These are phyloP conservation scores for Cecropterus lyciades DNA, from an alignment of 1,140 invertebrate genomes.

Conservation along the genomic window DNA sequence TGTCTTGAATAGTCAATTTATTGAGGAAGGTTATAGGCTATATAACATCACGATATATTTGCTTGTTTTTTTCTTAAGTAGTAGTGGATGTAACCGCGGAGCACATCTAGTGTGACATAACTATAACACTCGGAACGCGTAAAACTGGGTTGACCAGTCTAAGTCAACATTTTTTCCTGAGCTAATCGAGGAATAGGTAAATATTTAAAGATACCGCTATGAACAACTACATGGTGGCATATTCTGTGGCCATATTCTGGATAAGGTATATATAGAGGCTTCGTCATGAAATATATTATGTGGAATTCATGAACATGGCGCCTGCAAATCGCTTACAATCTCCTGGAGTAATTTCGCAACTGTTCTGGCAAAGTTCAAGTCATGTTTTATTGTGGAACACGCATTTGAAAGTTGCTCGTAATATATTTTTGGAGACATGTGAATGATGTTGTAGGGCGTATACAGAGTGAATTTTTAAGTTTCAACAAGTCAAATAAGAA, in stretches of 20 bases:
- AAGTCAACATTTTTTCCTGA: too few relatives aligned
- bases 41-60: too few relatives aligned
- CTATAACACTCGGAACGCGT: too few relatives aligned
- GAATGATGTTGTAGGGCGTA: background rate
- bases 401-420: slow-evolving; percentile 9
- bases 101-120: too few relatives aligned
- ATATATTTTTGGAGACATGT: slow-evolving; percentile 13
- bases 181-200: background rate
- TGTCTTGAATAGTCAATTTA: too few relatives aligned
- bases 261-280: slow-evolving; percentile 25
- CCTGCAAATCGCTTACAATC: slow-evolving; percentile 35
- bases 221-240: background rate
- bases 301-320: slow-evolving; percentile 29
- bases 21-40: too few relatives aligned
- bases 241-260: slow-evolving; percentile 6
- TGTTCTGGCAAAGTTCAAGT: slow-evolving; percentile 26
- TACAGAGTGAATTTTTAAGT: too few relatives aligned
- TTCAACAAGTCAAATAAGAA: too few relatives aligned
- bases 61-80: too few relatives aligned
- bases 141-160: too few relatives aligned
- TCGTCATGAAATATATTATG: slow-evolving; percentile 28
- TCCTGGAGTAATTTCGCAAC: slow-evolving; percentile 25
- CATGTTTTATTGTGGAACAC: slow-evolving; percentile 22
- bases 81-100: too few relatives aligned
- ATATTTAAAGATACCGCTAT: background rate